These are phyloP conservation scores for Pedionomus torquatus DNA, from an alignment of 2,113 vertebrate genomes.

Conservation along the genomic window DNA sequence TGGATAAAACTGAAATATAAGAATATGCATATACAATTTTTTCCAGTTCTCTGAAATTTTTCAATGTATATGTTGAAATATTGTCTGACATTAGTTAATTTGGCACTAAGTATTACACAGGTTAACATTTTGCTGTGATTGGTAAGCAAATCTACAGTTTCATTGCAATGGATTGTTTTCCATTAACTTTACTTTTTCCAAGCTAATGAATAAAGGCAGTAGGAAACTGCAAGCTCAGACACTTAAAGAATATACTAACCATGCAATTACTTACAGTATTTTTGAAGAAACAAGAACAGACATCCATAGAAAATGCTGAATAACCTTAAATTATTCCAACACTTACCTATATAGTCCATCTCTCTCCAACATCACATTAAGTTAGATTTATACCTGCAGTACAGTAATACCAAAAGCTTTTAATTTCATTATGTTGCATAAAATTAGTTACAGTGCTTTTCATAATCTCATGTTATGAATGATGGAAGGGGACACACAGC, in stretches of 20 bases:
- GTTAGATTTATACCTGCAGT: slow-evolving; percentile 47
- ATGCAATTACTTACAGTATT: not conserved
- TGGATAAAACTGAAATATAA: not conserved
- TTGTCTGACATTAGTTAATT: not conserved
- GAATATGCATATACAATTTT: not conserved
- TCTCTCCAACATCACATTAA: not conserved
- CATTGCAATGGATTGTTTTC: not conserved
- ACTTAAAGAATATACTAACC: slow-evolving; percentile 11
- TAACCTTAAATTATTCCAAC: slow-evolving; percentile 39
- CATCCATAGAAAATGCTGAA: not conserved
- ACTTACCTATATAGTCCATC: slow-evolving; percentile 16
- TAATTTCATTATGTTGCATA: slow-evolving; percentile 60
- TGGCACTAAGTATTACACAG: not conserved
- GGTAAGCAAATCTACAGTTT: slow-evolving; percentile 9
- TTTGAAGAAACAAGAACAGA: slow-evolving; percentile 27
- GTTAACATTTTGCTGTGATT: slow-evolving; percentile 11
- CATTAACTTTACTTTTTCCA: slow-evolving; percentile 30
- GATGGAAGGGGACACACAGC: not conserved
- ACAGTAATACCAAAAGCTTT: slow-evolving; percentile 39
- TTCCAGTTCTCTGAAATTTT: not conserved
- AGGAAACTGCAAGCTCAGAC: slow-evolving; percentile 37
- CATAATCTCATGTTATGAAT: slow-evolving; percentile 15
- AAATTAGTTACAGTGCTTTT: slow-evolving; percentile 43
- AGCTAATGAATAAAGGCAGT: slow-evolving; percentile 15
- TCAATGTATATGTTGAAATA: not conserved